phyloP scores from a whole-genome alignment of 2,888 invertebrate genomes.

The Disparrhopalites patrizii region DNA sequence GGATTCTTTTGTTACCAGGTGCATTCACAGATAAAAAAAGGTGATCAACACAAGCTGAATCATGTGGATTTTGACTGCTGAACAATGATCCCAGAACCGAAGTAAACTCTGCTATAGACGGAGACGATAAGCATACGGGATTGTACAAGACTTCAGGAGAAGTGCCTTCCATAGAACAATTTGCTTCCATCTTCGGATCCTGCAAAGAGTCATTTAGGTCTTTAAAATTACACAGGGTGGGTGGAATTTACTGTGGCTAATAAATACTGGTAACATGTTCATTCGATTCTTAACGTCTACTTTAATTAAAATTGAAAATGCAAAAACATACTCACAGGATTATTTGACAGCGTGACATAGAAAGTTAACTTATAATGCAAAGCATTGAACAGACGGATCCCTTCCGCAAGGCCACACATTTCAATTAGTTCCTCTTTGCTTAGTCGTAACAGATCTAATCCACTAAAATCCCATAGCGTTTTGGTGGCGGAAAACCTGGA shows the following conservation, averaged over 20 bases:
- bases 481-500: slow-evolving; percentile 45
- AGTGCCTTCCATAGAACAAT: not conserved
- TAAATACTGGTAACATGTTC: not conserved
- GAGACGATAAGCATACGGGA: slow-evolving; percentile 47
- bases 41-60: slow-evolving; percentile 39
- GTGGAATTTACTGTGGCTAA: not conserved
- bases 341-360: slow-evolving; percentile 40
- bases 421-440: slow-evolving; percentile 88
- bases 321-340: slow-evolving; percentile 4
- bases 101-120: slow-evolving; percentile 45
- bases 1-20: slow-evolving; percentile 41
- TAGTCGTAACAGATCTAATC: slow-evolving; percentile 81
- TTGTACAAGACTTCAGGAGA: slow-evolving; percentile 34
- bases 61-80: slow-evolving; percentile 34
- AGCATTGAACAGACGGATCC: slow-evolving; percentile 86
- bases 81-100: slow-evolving; percentile 44
- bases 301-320: not conserved
- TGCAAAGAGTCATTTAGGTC: not conserved
- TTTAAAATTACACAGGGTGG: not conserved
- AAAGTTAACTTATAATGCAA: slow-evolving; percentile 64
- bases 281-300: not conserved
- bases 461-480: slow-evolving; percentile 62
- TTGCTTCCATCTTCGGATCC: slow-evolving; percentile 11
- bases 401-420: slow-evolving; percentile 90
- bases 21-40: slow-evolving; percentile 42